Base-by-base conservation (phyloP, 2,113 vertebrate genomes). In the Zosterops lateralis region DNA sequence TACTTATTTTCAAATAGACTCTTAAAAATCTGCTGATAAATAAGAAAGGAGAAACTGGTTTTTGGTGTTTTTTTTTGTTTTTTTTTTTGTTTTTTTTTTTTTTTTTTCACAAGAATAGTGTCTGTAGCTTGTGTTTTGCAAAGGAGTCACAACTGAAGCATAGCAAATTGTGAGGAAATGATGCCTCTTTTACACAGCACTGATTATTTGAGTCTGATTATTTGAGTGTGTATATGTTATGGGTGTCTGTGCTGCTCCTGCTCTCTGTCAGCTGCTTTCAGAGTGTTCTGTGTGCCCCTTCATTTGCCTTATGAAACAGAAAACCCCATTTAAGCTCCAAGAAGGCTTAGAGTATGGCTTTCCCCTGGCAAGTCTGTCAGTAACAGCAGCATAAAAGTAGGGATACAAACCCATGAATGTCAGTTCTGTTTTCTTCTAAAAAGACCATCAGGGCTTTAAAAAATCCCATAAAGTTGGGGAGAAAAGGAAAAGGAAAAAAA, bases 91-190 rank as follows among this genome's bases (percentile, higher is more conserved):
- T 92, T 90, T 77, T 28, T n/a, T 28, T 29, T 56, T 54, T n/a
- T 92, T 90, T 77, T 28, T 32, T 29, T 2, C 57, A 42, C 20
- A 62, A 47, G 16, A 51, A 36, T 2, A 0, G 20, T 58, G 42
- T 18, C 44, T 87, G 47, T 7, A 54, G 7, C 20, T 86, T 73
- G 12, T 92, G 40, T 87, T 95, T 91, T 93, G 47, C 71, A 70
- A 62, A 94, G 58, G 74, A 87, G 38, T 73, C 81, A 70, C 64
- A 91, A 74, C 34, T 87, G 84, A 95, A 89, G 58, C 81, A 28
- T 54, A 82, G 45, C 34, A 58, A 92, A 95, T 85, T 82, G 58
- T 91, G 84, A 89, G 66, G 73, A 75, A 94, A 91, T 94, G 2
- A 45, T 68, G 29, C 32, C 36, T 72, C n/a, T 67, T 18, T 61